A percentile compares a stretch with the other conserved stretches of the same genome.
phyloP scores from a whole-genome alignment of 1,140 invertebrate genomes.

The Periplaneta americana region DNA sequence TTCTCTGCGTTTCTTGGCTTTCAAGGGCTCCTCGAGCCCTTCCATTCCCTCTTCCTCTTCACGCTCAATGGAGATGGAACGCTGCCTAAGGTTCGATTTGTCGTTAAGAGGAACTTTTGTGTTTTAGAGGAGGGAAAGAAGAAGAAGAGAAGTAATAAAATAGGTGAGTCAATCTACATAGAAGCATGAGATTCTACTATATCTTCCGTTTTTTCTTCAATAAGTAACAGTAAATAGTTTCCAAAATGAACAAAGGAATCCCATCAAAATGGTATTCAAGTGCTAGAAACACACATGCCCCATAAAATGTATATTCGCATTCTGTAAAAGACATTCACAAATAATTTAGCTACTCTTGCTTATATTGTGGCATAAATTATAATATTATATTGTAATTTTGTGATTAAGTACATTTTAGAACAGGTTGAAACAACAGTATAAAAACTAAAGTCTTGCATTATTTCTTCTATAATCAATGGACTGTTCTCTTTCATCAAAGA shows the following conservation, averaged over 20 bases:
- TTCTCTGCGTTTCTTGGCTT: slow-evolving; percentile 56
- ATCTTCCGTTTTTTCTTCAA: neutral
- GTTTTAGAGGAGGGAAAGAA: slow-evolving; percentile 11
- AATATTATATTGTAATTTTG: no score
- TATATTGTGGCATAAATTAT: no score
- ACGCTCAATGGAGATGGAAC: slow-evolving; percentile 57
- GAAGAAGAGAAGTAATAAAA: slow-evolving; percentile 11
- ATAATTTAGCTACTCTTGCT: neutral
- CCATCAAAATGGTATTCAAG: neutral
- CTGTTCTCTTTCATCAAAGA: no score
- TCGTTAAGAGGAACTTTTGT: slow-evolving; percentile 59
- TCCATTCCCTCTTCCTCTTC: slow-evolving; percentile 51
- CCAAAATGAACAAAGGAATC: neutral
- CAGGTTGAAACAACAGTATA: no score
- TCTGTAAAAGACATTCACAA: neutral
- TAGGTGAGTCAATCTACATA: slow-evolving; percentile 8
- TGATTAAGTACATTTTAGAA: no score
- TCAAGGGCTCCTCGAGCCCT: slow-evolving; percentile 59
- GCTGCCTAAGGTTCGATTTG: slow-evolving; percentile 57
- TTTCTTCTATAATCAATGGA: no score
- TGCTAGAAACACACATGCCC: neutral
- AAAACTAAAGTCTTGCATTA: no score
- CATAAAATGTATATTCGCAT: neutral
- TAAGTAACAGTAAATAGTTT: neutral
- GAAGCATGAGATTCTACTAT: neutral